These are phyloP conservation scores for Strigamia crassipes DNA, from an alignment of 2,888 invertebrate genomes.

Conservation along the genomic window DNA sequence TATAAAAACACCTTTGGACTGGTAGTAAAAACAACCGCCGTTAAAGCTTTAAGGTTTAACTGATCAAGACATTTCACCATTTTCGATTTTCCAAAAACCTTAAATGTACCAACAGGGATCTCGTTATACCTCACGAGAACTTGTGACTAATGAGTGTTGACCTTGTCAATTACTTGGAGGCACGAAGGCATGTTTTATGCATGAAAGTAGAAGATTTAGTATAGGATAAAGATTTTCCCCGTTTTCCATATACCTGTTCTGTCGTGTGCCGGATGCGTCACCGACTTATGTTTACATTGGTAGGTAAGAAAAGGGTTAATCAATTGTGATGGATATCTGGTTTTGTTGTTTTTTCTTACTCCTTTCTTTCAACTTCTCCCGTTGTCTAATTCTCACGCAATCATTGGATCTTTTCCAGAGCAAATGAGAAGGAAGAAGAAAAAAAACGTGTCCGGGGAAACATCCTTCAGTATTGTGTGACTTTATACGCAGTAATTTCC, in stretches of 20 bases:
- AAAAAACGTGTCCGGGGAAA: constrained; percentile 27
- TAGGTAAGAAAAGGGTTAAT: constrained; percentile 13
- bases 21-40: not conserved
- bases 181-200: constrained; percentile 12
- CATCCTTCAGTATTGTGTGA: not conserved
- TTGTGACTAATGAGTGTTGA: constrained; percentile 35
- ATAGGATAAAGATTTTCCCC: constrained; percentile 1
- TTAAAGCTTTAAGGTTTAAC: not conserved
- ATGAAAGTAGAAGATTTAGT: not conserved
- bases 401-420: not conserved
- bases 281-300: not conserved
- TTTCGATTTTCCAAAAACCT: not conserved
- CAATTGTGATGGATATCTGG: not conserved
- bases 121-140: constrained; percentile 14
- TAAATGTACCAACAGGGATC: not conserved
- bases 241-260: not conserved
- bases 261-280: not conserved
- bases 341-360: not conserved
- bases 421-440: not conserved
- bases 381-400: constrained; percentile 18
- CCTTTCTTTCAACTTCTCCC: not conserved
- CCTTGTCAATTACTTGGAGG: constrained; percentile 34
- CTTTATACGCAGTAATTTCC: constrained; percentile 28
- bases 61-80: not conserved
- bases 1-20: not conserved